Evolutionary conservation across 2,797 vertebrate genomes (phyloP).

Genomic region (Rhadinocentrus ornatus): DNA sequence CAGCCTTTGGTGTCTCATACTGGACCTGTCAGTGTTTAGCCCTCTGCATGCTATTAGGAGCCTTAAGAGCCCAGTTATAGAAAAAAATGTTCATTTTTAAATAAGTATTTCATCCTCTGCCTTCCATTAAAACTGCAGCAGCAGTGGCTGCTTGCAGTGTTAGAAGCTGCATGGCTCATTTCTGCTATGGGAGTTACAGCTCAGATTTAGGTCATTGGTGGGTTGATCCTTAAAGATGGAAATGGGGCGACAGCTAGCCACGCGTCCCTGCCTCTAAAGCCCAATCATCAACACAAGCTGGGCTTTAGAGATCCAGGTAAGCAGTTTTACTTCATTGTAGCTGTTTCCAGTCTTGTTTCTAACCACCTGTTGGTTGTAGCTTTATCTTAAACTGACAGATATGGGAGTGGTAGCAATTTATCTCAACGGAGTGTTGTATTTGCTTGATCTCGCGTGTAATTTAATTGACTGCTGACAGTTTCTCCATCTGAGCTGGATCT

Average conservation of each 20-base stretch:
- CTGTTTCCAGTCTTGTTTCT: not conserved
- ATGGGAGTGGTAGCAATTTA: not conserved
- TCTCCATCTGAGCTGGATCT: conserved; percentile 6
- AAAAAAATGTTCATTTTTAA: conserved; percentile 18
- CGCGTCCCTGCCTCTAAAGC: not conserved
- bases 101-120: conserved; percentile 36
- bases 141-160: conserved; percentile 7
- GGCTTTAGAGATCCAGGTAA: not conserved
- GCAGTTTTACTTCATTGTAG: not conserved
- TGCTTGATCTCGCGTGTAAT: not conserved
- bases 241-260: not conserved
- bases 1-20: conserved; percentile 38
- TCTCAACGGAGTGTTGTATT: not conserved
- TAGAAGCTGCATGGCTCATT: conserved; percentile 17
- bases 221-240: not conserved
- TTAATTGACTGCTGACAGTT: not conserved
- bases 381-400: not conserved
- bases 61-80: conserved; percentile 40
- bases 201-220: not conserved
- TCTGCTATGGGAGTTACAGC: conserved; percentile 6
- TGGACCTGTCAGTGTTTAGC: conserved; percentile 40
- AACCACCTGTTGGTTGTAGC: not conserved
- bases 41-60: conserved; percentile 54
- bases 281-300: not conserved
- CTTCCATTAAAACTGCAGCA: conserved; percentile 38